Evolutionary conservation across 2,888 invertebrate genomes (phyloP).

Genomic region (Chalcosyrphus nemorum): DNA sequence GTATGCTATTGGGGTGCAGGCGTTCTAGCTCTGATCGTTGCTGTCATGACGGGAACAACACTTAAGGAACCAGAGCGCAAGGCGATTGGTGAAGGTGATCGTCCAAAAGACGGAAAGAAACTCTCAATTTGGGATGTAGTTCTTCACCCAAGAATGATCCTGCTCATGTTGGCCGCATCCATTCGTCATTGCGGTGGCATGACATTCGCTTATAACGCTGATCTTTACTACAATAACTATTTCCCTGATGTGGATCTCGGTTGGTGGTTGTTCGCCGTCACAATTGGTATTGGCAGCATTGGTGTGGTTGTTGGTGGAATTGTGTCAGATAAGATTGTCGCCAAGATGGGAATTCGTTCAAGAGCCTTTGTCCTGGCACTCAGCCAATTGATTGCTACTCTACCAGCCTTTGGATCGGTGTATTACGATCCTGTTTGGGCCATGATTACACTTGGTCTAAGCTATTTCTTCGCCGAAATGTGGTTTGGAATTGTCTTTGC

Average conservation of each 20-base stretch:
- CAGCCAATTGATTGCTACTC: conserved; percentile 91
- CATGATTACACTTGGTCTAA: conserved; percentile 93
- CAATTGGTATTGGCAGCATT: conserved; percentile 89
- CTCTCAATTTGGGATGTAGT: conserved; percentile 89
- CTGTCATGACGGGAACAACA: conserved; percentile 88
- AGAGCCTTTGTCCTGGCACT: conserved; percentile 90
- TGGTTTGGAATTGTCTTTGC: conserved; percentile 97
- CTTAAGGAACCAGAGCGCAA: conserved; percentile 90
- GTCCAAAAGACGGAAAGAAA: conserved; percentile 83
- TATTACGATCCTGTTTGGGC: conserved; percentile 92
- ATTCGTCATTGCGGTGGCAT: conserved; percentile 95
- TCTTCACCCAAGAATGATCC: conserved; percentile 89
- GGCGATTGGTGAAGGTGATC: conserved; percentile 87
- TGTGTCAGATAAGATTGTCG: conserved; percentile 93
- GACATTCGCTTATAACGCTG: conserved; percentile 95
- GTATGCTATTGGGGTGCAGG: conserved; percentile 92
- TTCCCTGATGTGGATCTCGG: conserved; percentile 95
- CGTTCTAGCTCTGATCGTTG: conserved; percentile 88
- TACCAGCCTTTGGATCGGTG: conserved; percentile 93
- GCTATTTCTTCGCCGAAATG: conserved; percentile 96
- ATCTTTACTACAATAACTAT: conserved; percentile 93
- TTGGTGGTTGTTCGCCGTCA: conserved; percentile 94
- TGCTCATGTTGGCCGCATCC: conserved; percentile 93
- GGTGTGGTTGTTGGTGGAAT: conserved; percentile 88
- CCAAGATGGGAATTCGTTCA: conserved; percentile 92